A percentile compares a stretch with the other conserved stretches of the same genome.
Conservation (phyloP, 2,797 vertebrate species). For the Sarcoramphus papa region DNA sequence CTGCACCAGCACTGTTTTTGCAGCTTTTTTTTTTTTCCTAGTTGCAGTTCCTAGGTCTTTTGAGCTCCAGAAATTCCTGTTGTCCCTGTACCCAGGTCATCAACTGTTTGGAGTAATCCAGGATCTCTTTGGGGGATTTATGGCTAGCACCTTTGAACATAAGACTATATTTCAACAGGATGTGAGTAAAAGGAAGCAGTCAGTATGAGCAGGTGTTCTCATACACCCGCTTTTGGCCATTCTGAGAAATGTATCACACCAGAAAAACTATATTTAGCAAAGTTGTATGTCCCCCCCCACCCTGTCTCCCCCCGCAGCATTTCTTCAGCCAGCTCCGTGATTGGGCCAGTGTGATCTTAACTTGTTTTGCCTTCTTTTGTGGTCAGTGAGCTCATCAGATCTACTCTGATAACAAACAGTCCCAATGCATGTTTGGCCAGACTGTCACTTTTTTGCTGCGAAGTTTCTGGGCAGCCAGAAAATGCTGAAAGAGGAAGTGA, state of each 20-base stretch:
- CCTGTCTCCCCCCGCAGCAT: neutral
- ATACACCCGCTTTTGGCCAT: conserved; percentile 29
- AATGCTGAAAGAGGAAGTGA: neutral
- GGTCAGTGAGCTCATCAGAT: conserved; percentile 22
- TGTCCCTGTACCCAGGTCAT: neutral
- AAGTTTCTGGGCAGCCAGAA: neutral
- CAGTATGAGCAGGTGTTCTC: conserved; percentile 49
- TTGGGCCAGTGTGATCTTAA: neutral
- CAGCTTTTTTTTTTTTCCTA: neutral
- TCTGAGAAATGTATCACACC: conserved; percentile 22
- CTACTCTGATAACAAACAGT: neutral
- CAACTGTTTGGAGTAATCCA: conserved; percentile 5
- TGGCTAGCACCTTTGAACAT: neutral
- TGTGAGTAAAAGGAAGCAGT: conserved; percentile 76
- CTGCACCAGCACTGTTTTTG: neutral
- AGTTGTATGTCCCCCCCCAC: neutral
- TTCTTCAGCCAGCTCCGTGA: neutral
- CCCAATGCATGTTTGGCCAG: neutral
- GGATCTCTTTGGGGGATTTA: conserved; percentile 6
- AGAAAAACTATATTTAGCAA: conserved; percentile 65
- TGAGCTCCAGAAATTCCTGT: neutral
- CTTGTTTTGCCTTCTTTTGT: neutral
- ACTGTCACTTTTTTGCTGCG: neutral
- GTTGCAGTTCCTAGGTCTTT: neutral
- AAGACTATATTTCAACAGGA: conserved; percentile 58